These are phyloP conservation scores for Cylloceria caligata DNA, from an alignment of 2,888 invertebrate species.

Conservation along the genomic window DNA sequence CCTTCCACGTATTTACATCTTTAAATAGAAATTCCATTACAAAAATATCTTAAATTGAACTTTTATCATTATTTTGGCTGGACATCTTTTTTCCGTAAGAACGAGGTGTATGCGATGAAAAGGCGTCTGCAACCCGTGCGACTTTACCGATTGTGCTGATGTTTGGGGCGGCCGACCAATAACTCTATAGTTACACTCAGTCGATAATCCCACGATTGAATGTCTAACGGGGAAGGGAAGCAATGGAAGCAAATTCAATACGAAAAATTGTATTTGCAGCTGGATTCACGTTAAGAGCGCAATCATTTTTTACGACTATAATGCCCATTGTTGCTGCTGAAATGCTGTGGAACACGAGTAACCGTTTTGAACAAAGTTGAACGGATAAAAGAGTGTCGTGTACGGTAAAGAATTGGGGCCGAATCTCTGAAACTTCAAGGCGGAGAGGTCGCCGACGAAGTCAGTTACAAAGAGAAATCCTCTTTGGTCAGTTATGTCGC, in stretches of 20 bases:
- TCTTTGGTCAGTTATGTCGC: constrained; percentile 86
- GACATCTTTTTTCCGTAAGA: too few species aligned
- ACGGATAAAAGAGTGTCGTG: neutral
- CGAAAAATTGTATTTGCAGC: constrained; percentile 24
- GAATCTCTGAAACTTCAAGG: constrained; percentile 86
- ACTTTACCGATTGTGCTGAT: too few species aligned
- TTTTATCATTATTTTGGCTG: too few species aligned
- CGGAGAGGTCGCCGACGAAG: constrained; percentile 89
- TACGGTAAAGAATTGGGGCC: constrained; percentile 85
- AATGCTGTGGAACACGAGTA: neutral
- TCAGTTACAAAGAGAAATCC: too few species aligned
- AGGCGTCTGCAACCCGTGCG: neutral
- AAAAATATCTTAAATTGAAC: too few species aligned
- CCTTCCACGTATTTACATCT: too few species aligned
- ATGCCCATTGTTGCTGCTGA: neutral
- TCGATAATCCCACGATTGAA: neutral
- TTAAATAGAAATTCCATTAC: too few species aligned
- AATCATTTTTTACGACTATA: neutral
- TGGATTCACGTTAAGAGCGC: neutral
- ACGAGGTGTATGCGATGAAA: too few species aligned
- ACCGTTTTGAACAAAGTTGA: neutral
- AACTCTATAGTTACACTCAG: neutral
- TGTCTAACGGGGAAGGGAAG: neutral
- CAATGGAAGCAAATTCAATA: constrained; percentile 27
- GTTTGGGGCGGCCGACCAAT: too few species aligned